Percentiles rank a stretch among this genome's conserved stretches.
Conservation (phyloP, 2,888 invertebrate genomes). For the Lithophane socia region DNA sequence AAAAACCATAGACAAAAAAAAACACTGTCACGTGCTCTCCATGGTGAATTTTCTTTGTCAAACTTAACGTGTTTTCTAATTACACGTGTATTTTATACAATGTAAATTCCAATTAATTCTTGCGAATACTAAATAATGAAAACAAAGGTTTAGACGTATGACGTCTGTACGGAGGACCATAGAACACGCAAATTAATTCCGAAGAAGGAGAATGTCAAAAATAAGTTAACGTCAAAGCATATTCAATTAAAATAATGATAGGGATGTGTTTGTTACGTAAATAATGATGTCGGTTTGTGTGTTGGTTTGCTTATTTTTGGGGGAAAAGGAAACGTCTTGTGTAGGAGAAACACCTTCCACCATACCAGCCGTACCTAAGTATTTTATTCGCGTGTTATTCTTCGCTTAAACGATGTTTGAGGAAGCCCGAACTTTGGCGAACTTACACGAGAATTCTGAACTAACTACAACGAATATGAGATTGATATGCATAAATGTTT, state of each 20-base stretch:
- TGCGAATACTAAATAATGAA: conserved; percentile 81
- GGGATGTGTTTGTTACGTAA: conserved; percentile 74
- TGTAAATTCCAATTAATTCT: conserved; percentile 86
- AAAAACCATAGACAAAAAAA: conserved; percentile 52
- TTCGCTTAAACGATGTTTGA: conserved; percentile 60
- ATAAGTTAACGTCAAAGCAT: conserved; percentile 82
- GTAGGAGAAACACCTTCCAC: conserved; percentile 55
- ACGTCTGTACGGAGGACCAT: conserved; percentile 75
- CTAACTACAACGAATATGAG: conserved; percentile 52
- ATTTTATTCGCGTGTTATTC: conserved; percentile 61
- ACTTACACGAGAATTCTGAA: conserved; percentile 52
- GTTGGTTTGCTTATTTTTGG: conserved; percentile 69
- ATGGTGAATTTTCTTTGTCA: conserved; percentile 76
- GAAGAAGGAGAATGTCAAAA: conserved; percentile 82
- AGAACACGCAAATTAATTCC: conserved; percentile 83
- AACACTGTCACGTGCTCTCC: conserved; percentile 60
- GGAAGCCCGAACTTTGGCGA: conserved; percentile 50
- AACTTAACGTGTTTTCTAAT: conserved; percentile 79
- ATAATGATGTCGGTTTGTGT: conserved; percentile 74
- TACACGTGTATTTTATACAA: conserved; percentile 84
- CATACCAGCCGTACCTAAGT: conserved; percentile 46
- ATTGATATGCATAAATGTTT: conserved; percentile 63
- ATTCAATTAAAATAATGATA: conserved; percentile 82
- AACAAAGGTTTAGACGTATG: conserved; percentile 77
- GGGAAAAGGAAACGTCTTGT: conserved; percentile 53